These are phyloP conservation scores for Drosophila orosa DNA, from an alignment of 1,140 invertebrate genomes.

Conservation along the genomic window DNA sequence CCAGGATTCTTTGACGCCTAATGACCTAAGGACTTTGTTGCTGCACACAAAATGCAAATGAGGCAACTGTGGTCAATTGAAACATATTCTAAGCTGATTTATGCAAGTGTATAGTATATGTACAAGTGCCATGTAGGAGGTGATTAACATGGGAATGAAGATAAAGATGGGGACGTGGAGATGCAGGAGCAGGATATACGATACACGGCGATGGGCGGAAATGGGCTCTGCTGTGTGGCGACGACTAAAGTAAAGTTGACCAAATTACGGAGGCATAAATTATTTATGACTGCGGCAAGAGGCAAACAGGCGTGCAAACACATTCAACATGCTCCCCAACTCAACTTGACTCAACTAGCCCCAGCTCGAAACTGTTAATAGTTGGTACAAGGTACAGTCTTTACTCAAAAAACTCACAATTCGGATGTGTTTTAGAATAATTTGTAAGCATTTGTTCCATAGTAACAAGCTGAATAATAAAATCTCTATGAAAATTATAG, in stretches of 20 bases:
- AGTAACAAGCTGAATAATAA: neutral
- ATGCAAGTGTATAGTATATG: conserved; percentile 35
- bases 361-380: conserved; percentile 34
- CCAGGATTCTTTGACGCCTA: conserved; percentile 37
- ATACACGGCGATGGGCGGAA: conserved; percentile 10
- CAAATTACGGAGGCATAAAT: conserved; percentile 79
- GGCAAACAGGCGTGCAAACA: conserved; percentile 61
- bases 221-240: conserved; percentile 16
- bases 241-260: conserved; percentile 63
- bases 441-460: neutral
- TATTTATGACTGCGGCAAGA: conserved; percentile 75
- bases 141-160: conserved; percentile 79
- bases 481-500: no score
- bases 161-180: conserved; percentile 53
- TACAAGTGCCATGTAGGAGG: conserved; percentile 24
- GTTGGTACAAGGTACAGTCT: conserved; percentile 20
- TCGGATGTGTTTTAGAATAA: accelerated
- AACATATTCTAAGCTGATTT: conserved; percentile 69
- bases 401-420: neutral
- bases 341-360: conserved; percentile 40
- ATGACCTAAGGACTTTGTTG: conserved; percentile 43
- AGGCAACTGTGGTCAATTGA: conserved; percentile 56
- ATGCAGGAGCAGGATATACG: conserved; percentile 5
- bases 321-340: conserved; percentile 35
- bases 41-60: conserved; percentile 49